phyloP scores from a whole-genome alignment of 2,797 vertebrate species.

The Intellagama lesueurii region DNA sequence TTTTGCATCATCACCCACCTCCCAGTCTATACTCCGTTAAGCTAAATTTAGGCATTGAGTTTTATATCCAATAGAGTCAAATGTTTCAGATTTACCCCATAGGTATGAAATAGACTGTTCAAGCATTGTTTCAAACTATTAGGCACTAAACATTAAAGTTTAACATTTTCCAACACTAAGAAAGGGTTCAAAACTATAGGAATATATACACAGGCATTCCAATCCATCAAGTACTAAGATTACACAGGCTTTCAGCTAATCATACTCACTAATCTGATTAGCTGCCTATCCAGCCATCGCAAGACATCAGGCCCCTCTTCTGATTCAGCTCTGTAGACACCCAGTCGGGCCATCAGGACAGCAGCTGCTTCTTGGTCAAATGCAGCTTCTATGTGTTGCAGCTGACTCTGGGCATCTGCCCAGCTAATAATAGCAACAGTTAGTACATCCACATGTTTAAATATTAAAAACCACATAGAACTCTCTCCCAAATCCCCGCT shows the following conservation, averaged over 20 bases:
- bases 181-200: background rate
- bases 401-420: slow-evolving; percentile 96
- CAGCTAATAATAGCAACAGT: slow-evolving; percentile 81
- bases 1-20: too few species aligned
- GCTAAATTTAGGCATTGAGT: too few species aligned
- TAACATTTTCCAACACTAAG: background rate
- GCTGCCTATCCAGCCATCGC: slow-evolving; percentile 95
- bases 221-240: background rate
- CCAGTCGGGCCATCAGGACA: slow-evolving; percentile 94
- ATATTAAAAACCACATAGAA: background rate
- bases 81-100: background rate
- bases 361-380: slow-evolving; percentile 97
- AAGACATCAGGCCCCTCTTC: slow-evolving; percentile 97
- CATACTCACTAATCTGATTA: slow-evolving; percentile 92
- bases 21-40: too few species aligned
- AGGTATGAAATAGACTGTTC: background rate
- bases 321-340: slow-evolving; percentile 93
- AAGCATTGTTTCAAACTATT: background rate
- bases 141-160: background rate
- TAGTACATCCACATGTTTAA: background rate
- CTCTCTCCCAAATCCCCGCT: background rate
- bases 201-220: background rate
- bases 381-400: slow-evolving; percentile 94
- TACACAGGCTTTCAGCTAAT: background rate
- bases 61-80: background rate